Evolutionary conservation across 2,797 vertebrate species (phyloP).

Genomic region (Furcifer pardalis): DNA sequence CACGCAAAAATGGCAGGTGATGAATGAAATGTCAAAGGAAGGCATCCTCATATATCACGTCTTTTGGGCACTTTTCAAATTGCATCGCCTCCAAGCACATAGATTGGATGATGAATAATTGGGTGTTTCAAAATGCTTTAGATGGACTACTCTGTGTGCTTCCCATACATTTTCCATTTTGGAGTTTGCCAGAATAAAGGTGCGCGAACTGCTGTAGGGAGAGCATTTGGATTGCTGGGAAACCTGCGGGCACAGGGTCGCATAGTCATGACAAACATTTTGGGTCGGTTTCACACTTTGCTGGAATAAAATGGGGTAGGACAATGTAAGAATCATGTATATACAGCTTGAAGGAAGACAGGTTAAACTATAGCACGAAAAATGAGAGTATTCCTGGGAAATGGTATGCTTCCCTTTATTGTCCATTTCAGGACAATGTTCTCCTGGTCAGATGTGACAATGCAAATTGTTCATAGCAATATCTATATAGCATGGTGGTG

Average conservation of each 20-base stretch:
- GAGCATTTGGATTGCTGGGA: neutral
- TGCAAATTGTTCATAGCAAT: neutral
- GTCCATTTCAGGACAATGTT: neutral
- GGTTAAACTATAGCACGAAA: neutral
- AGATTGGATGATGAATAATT: neutral
- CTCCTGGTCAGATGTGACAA: neutral
- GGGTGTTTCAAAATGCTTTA: neutral
- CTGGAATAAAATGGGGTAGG: neutral
- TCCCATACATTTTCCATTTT: neutral
- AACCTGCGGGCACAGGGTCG: too few relatives aligned
- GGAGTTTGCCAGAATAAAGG: neutral
- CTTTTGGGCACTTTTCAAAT: neutral
- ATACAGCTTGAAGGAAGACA: neutral
- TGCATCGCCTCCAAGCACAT: neutral
- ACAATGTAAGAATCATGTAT: neutral
- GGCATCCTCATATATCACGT: neutral
- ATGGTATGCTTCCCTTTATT: neutral
- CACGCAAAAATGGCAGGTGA: neutral
- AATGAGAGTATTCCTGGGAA: neutral
- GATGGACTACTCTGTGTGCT: neutral
- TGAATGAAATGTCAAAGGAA: neutral
- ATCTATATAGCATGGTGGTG: neutral
- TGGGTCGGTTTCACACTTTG: neutral
- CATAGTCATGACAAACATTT: neutral
- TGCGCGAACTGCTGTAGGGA: neutral